A percentile compares a stretch with the other conserved stretches of the same genome.
These are phyloP conservation scores for Drosophila nigrodunni DNA, from an alignment of 1,140 invertebrate species.

Conservation along the genomic window DNA sequence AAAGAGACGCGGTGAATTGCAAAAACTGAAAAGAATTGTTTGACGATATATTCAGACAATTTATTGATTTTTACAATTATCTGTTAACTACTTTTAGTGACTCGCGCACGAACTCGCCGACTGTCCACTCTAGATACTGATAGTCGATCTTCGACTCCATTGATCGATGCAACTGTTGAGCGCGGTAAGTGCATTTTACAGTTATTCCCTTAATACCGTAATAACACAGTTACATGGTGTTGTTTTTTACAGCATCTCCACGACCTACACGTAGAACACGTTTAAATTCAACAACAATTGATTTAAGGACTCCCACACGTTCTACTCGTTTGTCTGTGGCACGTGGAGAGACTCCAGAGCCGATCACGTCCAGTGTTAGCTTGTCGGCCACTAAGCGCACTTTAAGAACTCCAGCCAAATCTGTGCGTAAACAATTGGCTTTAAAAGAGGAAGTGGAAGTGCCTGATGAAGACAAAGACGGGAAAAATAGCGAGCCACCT, in stretches of 20 bases:
- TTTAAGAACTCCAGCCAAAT: constrained; percentile 48
- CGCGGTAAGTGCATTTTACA: constrained; percentile 45
- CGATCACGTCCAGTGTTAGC: constrained; percentile 18
- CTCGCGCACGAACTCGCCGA: constrained; percentile 67
- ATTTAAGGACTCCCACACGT: constrained; percentile 58
- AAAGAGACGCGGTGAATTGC: constrained; percentile 16
- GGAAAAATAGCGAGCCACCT: not conserved
- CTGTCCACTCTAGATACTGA: constrained; percentile 58
- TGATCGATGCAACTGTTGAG: constrained; percentile 50
- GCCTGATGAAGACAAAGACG: not conserved
- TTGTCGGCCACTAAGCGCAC: constrained; percentile 45
- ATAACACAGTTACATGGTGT: not conserved
- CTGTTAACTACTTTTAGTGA: constrained; percentile 44
- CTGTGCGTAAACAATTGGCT: constrained; percentile 40
- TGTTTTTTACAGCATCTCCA: constrained; percentile 46
- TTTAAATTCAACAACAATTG: constrained; percentile 58
- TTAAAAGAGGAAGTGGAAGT: constrained; percentile 43
- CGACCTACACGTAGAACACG: constrained; percentile 58
- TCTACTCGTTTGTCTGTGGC: constrained; percentile 52
- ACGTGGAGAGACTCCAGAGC: constrained; percentile 66
- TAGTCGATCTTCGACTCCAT: constrained; percentile 65
- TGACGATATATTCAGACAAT: too few species aligned
- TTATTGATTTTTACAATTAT: not conserved
- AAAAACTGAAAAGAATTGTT: not conserved
- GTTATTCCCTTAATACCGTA: not conserved